Evolutionary conservation across 1,140 invertebrate genomes (phyloP).

Genomic region (Galendromus occidentalis): DNA sequence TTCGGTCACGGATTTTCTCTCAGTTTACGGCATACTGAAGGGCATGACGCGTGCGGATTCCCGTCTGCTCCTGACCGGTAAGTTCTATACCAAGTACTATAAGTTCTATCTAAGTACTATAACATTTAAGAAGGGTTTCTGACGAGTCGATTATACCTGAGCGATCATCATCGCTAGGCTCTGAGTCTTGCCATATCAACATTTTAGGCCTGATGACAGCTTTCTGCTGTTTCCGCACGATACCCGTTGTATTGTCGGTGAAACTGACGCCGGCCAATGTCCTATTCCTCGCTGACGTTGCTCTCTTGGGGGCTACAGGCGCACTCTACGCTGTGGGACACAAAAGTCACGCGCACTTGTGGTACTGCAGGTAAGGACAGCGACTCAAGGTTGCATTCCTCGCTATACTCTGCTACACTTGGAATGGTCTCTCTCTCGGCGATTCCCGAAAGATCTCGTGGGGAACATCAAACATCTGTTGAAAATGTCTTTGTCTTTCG

Average conservation of each 20-base stretch:
- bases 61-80: neutral
- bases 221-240: neutral
- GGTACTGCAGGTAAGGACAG: constrained; percentile 1
- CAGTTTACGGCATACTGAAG: constrained; percentile 1
- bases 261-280: constrained; percentile 3
- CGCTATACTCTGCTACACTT: no score
- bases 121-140: no score
- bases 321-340: neutral
- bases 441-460: no score
- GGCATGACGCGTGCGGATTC: constrained; percentile 1
- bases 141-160: no score
- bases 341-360: constrained; percentile 7
- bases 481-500: neutral
- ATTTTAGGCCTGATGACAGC: neutral
- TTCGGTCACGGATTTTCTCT: neutral
- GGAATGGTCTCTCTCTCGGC: no score
- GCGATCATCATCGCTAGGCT: no score
- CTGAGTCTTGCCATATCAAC: no score
- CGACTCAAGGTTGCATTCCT: neutral
- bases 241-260: neutral
- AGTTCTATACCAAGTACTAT: no score
- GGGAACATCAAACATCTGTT: no score
- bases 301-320: neutral
- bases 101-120: no score
- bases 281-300: neutral